Evolutionary conservation across 2,797 vertebrate genomes (phyloP).

Genomic region (Sphenodon punctatus): DNA sequence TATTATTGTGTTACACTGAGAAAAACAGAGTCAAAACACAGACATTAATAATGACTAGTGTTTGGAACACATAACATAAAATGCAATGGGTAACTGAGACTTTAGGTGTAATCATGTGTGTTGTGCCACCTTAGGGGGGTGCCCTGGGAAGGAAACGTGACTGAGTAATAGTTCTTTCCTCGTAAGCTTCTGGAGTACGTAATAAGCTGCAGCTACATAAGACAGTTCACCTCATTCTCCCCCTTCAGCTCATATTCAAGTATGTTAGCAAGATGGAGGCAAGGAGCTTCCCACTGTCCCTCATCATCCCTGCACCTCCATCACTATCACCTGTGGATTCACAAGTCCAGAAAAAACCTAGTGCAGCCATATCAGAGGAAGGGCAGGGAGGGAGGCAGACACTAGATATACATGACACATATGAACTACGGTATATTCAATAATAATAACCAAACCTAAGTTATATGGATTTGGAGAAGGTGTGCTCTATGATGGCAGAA

Average conservation of each 20-base stretch:
- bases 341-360: background rate
- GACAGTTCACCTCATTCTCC: background rate
- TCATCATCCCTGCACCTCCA: too few relatives aligned
- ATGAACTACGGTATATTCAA: too few relatives aligned
- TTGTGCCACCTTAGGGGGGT: too few relatives aligned
- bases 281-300: too few relatives aligned
- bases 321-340: too few relatives aligned
- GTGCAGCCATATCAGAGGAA: background rate
- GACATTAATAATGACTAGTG: background rate
- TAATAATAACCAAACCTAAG: too few relatives aligned
- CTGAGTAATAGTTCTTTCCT: background rate
- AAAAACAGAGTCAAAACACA: background rate
- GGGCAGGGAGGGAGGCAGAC: background rate
- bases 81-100: background rate
- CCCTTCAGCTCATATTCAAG: too few relatives aligned
- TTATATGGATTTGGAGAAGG: too few relatives aligned
- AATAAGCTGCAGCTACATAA: background rate
- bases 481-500: too few relatives aligned
- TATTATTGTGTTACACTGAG: background rate
- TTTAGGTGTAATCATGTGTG: background rate
- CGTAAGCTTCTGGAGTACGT: background rate
- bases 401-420: too few relatives aligned
- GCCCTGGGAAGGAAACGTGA: background rate
- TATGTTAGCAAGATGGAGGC: too few relatives aligned
- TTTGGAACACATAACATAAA: background rate